phyloP scores from a whole-genome alignment of 2,797 vertebrate genomes.

The Setipinna tenuifilis region DNA sequence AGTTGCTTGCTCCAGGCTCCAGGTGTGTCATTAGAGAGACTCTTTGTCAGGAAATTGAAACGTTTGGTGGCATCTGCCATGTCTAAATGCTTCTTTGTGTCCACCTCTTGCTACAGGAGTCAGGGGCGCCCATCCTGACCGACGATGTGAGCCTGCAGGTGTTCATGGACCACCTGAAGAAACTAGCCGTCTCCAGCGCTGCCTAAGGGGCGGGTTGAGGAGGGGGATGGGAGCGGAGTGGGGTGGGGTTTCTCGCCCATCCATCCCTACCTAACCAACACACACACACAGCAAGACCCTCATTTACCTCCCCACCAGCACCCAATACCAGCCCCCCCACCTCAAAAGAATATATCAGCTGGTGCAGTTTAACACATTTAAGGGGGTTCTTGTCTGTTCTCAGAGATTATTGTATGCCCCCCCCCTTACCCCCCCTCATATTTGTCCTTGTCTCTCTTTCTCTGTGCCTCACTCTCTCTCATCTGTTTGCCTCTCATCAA shows the following conservation, averaged over 20 bases:
- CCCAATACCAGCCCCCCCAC: neutral
- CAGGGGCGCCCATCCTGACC: constrained; percentile 94
- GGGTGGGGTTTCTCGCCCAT: neutral
- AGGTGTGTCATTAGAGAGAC: neutral
- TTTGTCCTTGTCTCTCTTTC: neutral
- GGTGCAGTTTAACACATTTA: neutral
- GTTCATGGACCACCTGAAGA: constrained; percentile 99
- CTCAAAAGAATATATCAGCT: neutral
- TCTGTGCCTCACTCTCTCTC: constrained; percentile 1
- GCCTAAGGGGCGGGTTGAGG: constrained; percentile 70
- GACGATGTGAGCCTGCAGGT: constrained; percentile 98
- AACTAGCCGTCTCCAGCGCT: constrained; percentile 94
- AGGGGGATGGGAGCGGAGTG: constrained; percentile 10
- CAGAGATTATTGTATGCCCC: neutral
- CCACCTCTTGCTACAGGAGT: constrained; percentile 76
- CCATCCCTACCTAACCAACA: neutral
- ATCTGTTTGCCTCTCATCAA: neutral
- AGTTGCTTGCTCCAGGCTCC: neutral
- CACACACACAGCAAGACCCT: neutral
- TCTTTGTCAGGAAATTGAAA: neutral
- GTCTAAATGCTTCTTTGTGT: neutral
- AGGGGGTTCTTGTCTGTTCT: neutral
- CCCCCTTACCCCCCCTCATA: neutral
- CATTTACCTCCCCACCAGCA: neutral
- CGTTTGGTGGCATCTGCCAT: neutral